phyloP scores from a whole-genome alignment of 2,797 vertebrate species.

The Coregonus sp. region DNA sequence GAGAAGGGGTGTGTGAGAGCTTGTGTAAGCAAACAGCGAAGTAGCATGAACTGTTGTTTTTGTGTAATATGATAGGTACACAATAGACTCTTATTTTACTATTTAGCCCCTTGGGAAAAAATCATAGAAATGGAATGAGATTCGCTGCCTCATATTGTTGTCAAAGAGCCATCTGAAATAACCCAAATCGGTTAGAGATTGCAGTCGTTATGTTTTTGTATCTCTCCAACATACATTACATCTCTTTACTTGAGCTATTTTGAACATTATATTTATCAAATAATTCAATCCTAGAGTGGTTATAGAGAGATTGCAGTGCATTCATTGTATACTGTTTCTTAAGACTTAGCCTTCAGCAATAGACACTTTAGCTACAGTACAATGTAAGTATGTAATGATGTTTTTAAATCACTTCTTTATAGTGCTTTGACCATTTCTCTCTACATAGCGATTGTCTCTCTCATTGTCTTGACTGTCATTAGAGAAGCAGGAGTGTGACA shows the following conservation, averaged over 20 bases:
- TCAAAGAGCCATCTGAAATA: background rate
- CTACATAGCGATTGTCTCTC: background rate
- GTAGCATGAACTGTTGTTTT: slow-evolving; percentile 35
- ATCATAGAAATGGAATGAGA: slow-evolving; percentile 48
- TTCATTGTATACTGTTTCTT: no score
- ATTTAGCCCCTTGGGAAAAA: slow-evolving; percentile 37
- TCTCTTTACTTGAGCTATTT: background rate
- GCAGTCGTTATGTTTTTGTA: background rate
- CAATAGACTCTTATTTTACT: slow-evolving; percentile 49
- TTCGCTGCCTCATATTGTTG: background rate
- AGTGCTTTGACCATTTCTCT: background rate
- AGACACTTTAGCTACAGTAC: background rate
- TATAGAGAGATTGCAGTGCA: background rate
- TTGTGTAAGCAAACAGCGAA: background rate
- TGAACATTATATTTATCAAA: no score
- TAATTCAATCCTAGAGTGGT: background rate
- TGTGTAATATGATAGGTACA: slow-evolving; percentile 37
- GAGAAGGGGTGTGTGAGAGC: background rate
- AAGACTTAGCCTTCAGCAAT: no score
- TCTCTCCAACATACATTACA: background rate
- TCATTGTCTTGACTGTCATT: background rate
- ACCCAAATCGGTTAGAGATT: background rate
- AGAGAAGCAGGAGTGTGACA: background rate
- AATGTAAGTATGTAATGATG: background rate
- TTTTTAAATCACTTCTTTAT: background rate